Base-by-base conservation (phyloP, 2,797 vertebrate genomes). In the Myripristis murdjan region DNA sequence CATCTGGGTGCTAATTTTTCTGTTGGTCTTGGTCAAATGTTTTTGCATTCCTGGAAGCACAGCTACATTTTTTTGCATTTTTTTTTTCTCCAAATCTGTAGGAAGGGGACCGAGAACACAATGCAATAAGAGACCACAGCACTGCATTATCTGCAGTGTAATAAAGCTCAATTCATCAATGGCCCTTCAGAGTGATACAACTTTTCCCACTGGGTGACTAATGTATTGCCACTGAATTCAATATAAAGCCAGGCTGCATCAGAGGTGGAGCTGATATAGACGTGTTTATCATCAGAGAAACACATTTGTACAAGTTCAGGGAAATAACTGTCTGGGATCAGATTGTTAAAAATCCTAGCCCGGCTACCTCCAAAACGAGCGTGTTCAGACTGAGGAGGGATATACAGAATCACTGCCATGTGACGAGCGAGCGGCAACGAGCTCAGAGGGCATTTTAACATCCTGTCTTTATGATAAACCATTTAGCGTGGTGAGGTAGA, bases 381-480 rank as follows among this genome's bases (percentile, higher is more conserved):
- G 74, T 66, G 66, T 73, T 71, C 68, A 44, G 58, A 74, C 48
- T 8, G 20, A 56, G 4, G 31, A 35, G n/a, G 16, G 31, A 37
- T 26, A 8, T 46, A 26, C 16, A 53, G 52, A 68, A 28, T 77
- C 35, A 62, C 20, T 67, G 57, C 54, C n/a, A 23, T 33, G 37
- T 46, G 62, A 10, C 59, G 16, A n/a, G 51, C 51, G 15, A n/a
- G 15, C 7, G 51, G 31, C 64, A 69, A 59, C 1, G 2, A 1
- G 41, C 66, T 85, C 62, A 28, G 58, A 68, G 73, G 67, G 68
- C 77, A 68, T 74, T 83, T 75, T 62, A 70, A 64, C 80, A 75
- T 48, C 61, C 70, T 63, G 75, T 77, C 79, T 71, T 85, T 48
- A 76, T 79, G 83, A 87, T 82, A 65, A 87, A 86, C 75, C 81